Percentiles rank a stretch among this genome's conserved stretches.
These are phyloP conservation scores for Pammene aurita DNA, from an alignment of 2,888 invertebrate species.

Conservation along the genomic window DNA sequence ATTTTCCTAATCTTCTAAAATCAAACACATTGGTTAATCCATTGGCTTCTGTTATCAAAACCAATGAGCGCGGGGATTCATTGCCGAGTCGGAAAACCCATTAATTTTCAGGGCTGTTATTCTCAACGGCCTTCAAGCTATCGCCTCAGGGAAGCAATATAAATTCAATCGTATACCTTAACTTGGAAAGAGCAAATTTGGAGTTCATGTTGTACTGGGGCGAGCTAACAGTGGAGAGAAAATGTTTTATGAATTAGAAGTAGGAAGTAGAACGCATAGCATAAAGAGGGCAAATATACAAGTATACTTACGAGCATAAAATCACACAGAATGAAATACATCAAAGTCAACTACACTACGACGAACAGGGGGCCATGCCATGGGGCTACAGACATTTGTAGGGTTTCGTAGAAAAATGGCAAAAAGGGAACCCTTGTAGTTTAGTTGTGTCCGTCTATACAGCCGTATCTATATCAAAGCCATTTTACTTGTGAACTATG, in stretches of 20 bases:
- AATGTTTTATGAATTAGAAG: not conserved
- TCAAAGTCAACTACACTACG: no score
- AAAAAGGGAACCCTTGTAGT: no score
- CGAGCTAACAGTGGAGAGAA: not conserved
- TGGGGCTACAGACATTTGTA: no score
- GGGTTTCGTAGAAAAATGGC: no score
- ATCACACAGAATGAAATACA: no score
- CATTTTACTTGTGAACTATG: no score
- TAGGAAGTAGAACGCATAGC: not conserved
- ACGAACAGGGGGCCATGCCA: no score
- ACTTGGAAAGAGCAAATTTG: no score
- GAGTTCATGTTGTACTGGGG: not conserved
- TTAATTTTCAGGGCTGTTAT: conserved; percentile 3
- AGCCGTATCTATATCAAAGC: no score
- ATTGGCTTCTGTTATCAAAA: not conserved
- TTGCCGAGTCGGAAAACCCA: not conserved
- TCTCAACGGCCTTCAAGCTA: not conserved
- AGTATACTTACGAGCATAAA: no score
- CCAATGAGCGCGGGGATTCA: not conserved
- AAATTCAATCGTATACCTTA: not conserved
- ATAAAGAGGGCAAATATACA: no score
- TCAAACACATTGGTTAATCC: not conserved
- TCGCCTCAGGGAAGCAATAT: not conserved
- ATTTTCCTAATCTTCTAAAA: not conserved
- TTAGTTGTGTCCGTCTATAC: no score